Evolutionary conservation across 2,797 vertebrate genomes (phyloP).

Genomic region (Uromys caudimaculatus): DNA sequence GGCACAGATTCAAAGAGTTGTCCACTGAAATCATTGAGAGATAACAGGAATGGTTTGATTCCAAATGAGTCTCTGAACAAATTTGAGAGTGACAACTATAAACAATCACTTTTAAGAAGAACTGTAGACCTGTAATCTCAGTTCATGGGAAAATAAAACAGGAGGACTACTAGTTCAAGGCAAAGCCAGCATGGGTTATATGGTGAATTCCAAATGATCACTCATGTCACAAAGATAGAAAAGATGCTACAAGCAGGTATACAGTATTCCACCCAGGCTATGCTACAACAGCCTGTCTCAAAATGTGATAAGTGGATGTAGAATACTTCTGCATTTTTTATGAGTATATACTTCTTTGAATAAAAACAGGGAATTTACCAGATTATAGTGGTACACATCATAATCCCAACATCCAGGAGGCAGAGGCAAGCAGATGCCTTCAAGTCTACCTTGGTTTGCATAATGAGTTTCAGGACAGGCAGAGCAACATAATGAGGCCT

Average conservation of each 20-base stretch:
- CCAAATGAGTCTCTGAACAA: neutral
- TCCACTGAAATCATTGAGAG: neutral
- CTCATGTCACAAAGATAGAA: neutral
- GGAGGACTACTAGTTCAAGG: neutral
- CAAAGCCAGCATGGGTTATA: neutral
- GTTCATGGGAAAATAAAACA: neutral
- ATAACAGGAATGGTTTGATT: neutral
- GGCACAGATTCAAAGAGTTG: neutral
- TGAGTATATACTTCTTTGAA: neutral
- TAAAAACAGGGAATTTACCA: neutral
- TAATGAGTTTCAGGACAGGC: neutral
- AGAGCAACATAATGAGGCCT: neutral
- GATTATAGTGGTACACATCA: neutral
- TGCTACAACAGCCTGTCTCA: neutral
- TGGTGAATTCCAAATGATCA: neutral
- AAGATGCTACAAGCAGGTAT: neutral
- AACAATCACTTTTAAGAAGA: neutral
- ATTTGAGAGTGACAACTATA: neutral
- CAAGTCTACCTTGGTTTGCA: neutral
- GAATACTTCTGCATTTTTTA: neutral
- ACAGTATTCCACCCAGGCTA: neutral
- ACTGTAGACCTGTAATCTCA: neutral
- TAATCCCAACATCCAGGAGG: neutral
- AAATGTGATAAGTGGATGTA: neutral
- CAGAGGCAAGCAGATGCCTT: neutral